These are phyloP conservation scores for Sicus ferrugineus DNA, from an alignment of 2,888 invertebrate genomes.

Conservation along the genomic window DNA sequence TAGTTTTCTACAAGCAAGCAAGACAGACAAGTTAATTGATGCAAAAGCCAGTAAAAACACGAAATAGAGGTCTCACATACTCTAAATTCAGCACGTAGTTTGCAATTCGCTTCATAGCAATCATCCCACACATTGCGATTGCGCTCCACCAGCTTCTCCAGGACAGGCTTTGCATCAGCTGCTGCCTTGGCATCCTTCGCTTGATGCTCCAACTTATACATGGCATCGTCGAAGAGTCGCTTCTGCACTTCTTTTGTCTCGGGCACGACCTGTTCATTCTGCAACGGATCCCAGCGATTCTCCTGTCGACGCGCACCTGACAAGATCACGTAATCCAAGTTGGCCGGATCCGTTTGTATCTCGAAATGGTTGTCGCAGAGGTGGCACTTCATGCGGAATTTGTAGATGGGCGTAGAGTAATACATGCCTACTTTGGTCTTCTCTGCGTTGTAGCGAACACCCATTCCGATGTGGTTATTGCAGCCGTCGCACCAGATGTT, in stretches of 20 bases:
- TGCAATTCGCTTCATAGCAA: conserved; percentile 90
- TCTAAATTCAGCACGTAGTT: conserved; percentile 84
- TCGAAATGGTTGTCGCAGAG: conserved; percentile 95
- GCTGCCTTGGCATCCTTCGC: conserved; percentile 78
- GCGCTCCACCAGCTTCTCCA: conserved; percentile 79
- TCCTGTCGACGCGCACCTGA: conserved; percentile 96
- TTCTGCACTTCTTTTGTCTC: conserved; percentile 92
- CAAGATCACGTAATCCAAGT: conserved; percentile 94
- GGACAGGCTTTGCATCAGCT: conserved; percentile 74
- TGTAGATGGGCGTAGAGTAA: conserved; percentile 95
- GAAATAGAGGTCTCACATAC: conserved; percentile 67
- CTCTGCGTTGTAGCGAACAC: conserved; percentile 95
- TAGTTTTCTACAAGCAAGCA: conserved; percentile 68
- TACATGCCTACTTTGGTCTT: conserved; percentile 96
- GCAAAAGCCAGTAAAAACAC: conserved; percentile 10
- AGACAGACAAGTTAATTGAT: neutral
- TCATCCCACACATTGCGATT: conserved; percentile 89
- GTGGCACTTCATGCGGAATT: conserved; percentile 99
- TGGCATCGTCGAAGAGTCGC: conserved; percentile 91
- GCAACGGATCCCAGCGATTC: conserved; percentile 96
- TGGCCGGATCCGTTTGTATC: conserved; percentile 97
- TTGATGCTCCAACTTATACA: conserved; percentile 96
- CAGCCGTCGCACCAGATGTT: conserved; percentile 99
- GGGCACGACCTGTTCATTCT: conserved; percentile 92
- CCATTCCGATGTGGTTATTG: conserved; percentile 98